Evolutionary conservation across 1,140 invertebrate genomes (phyloP), one percentile per base, ranked within the genome.

Genomic region (Caenorhabditis briggsae): DNA sequence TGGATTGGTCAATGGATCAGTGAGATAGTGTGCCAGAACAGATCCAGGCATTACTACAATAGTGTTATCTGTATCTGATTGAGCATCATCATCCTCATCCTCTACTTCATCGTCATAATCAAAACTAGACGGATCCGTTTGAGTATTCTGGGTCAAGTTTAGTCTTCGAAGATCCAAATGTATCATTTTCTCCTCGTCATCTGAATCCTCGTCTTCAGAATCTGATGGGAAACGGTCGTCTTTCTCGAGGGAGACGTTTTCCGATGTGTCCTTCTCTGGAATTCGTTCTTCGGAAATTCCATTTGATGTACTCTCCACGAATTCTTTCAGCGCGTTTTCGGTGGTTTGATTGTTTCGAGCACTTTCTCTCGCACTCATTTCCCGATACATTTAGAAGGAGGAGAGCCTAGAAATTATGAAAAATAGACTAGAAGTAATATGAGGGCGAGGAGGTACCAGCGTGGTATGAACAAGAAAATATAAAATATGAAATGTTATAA

Each of bases 1-100:
- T 33, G 86, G 86, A 64, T 87, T 84, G 20, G 64, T 83, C 1
- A 87, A 18, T 8, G 86, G 86, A 53, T 87, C 86, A 16, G 64
- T 25, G 3, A 87, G 58, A 41, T 87, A 87, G n/a, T 55, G 23
- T 18, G 61, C n/a, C 11, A 87, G 65, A 16, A 87, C 83, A 16
- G 86, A 87, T 23, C 86, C 86, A 23, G 25, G 65, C 33, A 84
- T 41, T 8, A 83, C 46, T 46, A 43, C 33, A 23, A 78, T 64
- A 12, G 65, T 64, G 43, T 41, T 74, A 46, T 87, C 82, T 14
- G 53, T 84, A 48, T 89, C 78, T n/a, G 53, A 41, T 23, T 82
- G 87, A 18, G 78, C 46, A 5, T 23, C 20, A 6, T 87, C 84
- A 0, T 85, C 86, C 11, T 89, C 84, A 5, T 89, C 85, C 5